Evolutionary conservation across 2,797 vertebrate genomes (phyloP), one percentile per base, ranked within the genome.

Genomic region (Gymnothorax javanicus): DNA sequence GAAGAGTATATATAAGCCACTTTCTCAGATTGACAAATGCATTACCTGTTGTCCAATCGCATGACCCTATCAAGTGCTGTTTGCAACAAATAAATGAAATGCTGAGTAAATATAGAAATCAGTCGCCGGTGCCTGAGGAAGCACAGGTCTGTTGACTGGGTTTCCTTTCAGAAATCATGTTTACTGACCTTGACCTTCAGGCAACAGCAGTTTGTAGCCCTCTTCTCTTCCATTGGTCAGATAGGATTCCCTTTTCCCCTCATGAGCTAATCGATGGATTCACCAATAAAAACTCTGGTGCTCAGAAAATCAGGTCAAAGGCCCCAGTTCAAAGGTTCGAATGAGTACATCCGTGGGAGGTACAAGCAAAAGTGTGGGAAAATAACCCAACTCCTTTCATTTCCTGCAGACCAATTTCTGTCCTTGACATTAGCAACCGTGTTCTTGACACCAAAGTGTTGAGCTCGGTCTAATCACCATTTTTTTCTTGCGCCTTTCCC

Each of bases 101-200:
- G 25, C 23, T 20, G 64, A 69, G 64, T 69, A 25, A 69, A 69
- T 7, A 25, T 69, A 69, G 8, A 69, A 25, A 64, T 64, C 20
- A 20, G 62, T 64, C 7, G 62, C 64, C 7, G n/a, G 20, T 64
- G 7, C 64, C 64, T n/a, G n/a, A n/a, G 64, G 64, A 17, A 69
- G 8, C 25, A n/a, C 64, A 69, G 64, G 64, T 69, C 64, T 69
- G 64, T 69, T 69, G 64, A n/a, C 25, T 25, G 23, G 64, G 23
- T 15, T n/a, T 69, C 64, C 64, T 69, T 8, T 69, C 25, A n/a
- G 64, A n/a, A 69, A 23, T n/a, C 64, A 25, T 25, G 64, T 69
- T 69, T 69, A n/a, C 64, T n/a, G 64, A 69, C 64, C 64, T 69
- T 69, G 64, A 69, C 23, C 64, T 69, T 69, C 64, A 25, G 25